These are phyloP conservation scores for Bombylius discolor DNA, from an alignment of 2,888 invertebrate species.

Conservation along the genomic window DNA sequence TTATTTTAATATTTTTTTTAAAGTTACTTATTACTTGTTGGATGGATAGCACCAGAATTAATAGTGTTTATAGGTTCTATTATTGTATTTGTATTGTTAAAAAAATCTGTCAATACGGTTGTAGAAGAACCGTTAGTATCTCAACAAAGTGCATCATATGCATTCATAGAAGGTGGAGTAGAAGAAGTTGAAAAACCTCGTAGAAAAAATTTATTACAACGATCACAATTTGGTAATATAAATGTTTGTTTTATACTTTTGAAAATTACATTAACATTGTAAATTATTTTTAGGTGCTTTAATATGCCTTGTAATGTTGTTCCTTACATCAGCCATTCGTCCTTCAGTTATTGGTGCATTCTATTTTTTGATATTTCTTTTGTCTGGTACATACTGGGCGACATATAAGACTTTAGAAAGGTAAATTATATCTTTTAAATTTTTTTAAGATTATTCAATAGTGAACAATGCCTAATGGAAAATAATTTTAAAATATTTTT, in stretches of 20 bases:
- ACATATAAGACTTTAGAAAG: constrained; percentile 59
- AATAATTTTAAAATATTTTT: background rate
- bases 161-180: background rate
- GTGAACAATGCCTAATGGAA: too few relatives aligned
- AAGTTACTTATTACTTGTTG: constrained; percentile 49
- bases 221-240: background rate
- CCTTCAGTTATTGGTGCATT: constrained; percentile 74
- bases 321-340: constrained; percentile 45
- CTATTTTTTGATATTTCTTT: constrained; percentile 77
- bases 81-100: constrained; percentile 39
- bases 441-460: too few relatives aligned
- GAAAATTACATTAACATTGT: background rate
- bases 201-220: background rate
- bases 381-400: constrained; percentile 77
- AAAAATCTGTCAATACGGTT: constrained; percentile 27
- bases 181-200: background rate
- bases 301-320: constrained; percentile 29
- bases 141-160: constrained; percentile 1
- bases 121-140: constrained; percentile 9
- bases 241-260: background rate
- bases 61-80: constrained; percentile 43
- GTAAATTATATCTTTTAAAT: constrained; percentile 14
- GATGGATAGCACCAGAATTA: constrained; percentile 68
- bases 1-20: constrained; percentile 39
- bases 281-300: constrained; percentile 24